A percentile compares a stretch with the other conserved stretches of the same genome.
Conservation (phyloP, 1,140 invertebrate genomes). For the Drosophila biarmipes region DNA sequence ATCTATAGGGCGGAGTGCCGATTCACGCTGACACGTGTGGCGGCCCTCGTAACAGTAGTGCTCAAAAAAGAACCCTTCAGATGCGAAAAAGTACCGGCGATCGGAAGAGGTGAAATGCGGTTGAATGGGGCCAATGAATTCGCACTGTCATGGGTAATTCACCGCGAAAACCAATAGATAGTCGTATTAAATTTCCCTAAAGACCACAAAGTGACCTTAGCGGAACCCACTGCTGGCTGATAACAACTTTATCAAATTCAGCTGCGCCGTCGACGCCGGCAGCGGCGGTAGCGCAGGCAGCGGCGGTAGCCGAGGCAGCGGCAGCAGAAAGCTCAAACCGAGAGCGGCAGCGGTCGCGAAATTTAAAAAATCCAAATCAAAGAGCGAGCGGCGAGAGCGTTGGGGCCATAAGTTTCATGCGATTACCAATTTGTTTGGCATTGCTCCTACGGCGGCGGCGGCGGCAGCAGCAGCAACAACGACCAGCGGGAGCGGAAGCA, state of each 20-base stretch:
- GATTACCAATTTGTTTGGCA: constrained; percentile 75
- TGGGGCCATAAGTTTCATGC: constrained; percentile 69
- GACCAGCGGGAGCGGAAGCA: constrained; percentile 24
- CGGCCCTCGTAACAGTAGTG: constrained; percentile 2
- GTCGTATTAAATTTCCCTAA: constrained; percentile 29
- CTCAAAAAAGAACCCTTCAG: constrained; percentile 35
- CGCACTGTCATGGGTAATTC: constrained; percentile 31
- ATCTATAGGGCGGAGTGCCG: not conserved
- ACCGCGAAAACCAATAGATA: constrained; percentile 14
- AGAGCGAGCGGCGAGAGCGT: constrained; percentile 36
- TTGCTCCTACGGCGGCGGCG: constrained; percentile 46
- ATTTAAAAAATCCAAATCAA: constrained; percentile 9
- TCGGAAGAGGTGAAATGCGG: constrained; percentile 1
- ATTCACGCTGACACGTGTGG: constrained; percentile 34
- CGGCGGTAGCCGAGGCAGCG: constrained; percentile 4
- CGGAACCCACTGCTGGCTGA: constrained; percentile 18
- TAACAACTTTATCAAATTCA: constrained; percentile 34
- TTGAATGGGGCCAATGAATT: constrained; percentile 31
- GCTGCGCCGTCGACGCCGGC: constrained; percentile 8
- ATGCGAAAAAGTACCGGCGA: constrained; percentile 36
- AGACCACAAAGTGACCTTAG: constrained; percentile 18
- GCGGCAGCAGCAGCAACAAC: constrained; percentile 7
- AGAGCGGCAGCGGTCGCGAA: constrained; percentile 22
- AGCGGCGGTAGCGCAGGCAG: constrained; percentile 16
- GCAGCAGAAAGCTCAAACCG: constrained; percentile 38